Percentiles rank a stretch among this genome's conserved stretches.
These are phyloP conservation scores for Ibidorhyncha struthersii DNA, from an alignment of 2,113 vertebrate species.

Conservation along the genomic window DNA sequence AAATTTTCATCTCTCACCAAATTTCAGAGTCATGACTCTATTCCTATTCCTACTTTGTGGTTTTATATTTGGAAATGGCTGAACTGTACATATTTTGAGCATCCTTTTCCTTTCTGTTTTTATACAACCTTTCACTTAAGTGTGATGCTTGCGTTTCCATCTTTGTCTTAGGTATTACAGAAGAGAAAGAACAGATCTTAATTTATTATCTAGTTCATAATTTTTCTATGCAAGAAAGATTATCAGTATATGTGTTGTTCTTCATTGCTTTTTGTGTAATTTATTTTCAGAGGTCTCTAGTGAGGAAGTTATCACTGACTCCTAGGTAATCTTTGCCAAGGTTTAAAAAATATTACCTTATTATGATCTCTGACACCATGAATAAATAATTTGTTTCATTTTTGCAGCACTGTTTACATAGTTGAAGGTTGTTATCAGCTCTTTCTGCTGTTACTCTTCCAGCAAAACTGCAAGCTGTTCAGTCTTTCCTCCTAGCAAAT, in stretches of 20 bases:
- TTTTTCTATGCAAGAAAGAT: background rate
- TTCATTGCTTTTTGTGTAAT: background rate
- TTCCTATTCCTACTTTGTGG: background rate
- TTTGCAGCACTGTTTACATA: background rate
- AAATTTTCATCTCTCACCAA: background rate
- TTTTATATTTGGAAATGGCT: background rate
- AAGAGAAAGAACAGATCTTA: background rate
- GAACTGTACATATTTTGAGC: fast-evolving
- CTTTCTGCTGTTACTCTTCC: background rate
- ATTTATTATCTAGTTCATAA: background rate
- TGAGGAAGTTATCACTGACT: background rate
- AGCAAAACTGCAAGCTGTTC: background rate
- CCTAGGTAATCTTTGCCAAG: background rate
- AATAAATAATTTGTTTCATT: background rate
- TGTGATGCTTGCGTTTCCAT: background rate
- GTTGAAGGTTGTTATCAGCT: background rate
- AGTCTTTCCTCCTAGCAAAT: background rate
- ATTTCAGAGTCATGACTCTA: background rate
- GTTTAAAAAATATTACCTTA: background rate
- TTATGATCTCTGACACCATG: background rate
- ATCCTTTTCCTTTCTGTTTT: background rate
- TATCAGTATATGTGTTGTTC: background rate
- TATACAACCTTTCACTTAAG: background rate
- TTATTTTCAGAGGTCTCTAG: background rate
- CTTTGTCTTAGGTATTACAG: background rate